Base-by-base conservation (phyloP, 35 echinoderm and acorn worm genomes). In the Lytechinus pictus region DNA sequence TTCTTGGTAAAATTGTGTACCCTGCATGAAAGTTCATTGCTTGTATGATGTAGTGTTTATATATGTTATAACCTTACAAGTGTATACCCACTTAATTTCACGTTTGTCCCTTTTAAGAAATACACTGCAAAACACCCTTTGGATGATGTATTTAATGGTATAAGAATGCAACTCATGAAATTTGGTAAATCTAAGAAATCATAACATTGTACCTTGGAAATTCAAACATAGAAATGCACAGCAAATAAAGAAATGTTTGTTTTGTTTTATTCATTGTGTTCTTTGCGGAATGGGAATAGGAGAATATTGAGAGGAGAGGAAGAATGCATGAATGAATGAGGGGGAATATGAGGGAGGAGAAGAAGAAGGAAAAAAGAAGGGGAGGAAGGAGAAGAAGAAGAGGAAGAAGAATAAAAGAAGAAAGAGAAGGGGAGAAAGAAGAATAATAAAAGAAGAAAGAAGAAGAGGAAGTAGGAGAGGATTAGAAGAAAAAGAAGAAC, bases 151-250 rank as follows among this genome's bases (percentile, higher is more conserved):
- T 79, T 44, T 1, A 79, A n/a, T 24, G 16, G 66, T 24, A 79
- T 58, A n/a, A 79, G n/a, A 79, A 19, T 79, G 66, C 66, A 79
- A 79, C 66, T 79, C 66, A 79, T 79, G n/a, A n/a, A 24, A 4
- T 7, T 79, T 79, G 66, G 66, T 24, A 24, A 24, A 79, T 79
- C 66, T 79, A 24, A 79, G 66, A 24, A 16, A n/a, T 79, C 66
- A 79, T 79, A 24, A 79, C 21, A 24, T 79, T 79, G n/a, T 19
- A 79, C 66, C 14, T 79, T 79, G 66, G 12, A 10, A 79, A 79
- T 24, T 79, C n/a, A 79, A 79, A 79, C 16, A 79, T 79, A 79
- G 66, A 79, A 79, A 79, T 79, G 66, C 66, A 79, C 66, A 79
- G 66, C 66, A 58, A 24, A 79, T 79, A 79, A 24, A 79, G 0